Evolutionary conservation across 2,888 invertebrate genomes (phyloP), one percentile per base, ranked within the genome.

Genomic region (Rapana venosa): DNA sequence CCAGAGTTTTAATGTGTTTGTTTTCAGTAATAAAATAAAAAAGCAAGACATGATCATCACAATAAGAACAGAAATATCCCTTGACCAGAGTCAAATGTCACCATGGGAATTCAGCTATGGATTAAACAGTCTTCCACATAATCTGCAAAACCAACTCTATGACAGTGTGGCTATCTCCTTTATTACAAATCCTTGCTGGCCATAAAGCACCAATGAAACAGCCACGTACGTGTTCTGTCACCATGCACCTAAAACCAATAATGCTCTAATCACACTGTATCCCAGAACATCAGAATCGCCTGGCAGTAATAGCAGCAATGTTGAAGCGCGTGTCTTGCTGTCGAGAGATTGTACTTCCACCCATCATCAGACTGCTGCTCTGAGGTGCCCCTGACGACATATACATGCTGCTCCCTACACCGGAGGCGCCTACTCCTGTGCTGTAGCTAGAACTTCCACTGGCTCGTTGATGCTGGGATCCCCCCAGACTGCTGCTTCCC

Each of bases 291-390:
- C 89, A 92, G 36, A 90, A 92, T 81, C 92, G 87, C 20, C 92
- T 74, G 32, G 90, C 91, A n/a, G 91, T 90, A 26, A 90, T 89
- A 26, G 91, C 90, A 35, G 91, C 91, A 36, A 92, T 91, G 47
- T 91, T 90, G 90, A 90, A 92, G 30, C 92, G 81, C 1, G 81
- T 83, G 30, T 91, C 90, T 26, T 35, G 61, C 61, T 90, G 91
- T n/a, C 91, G 61, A 2, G 87, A 86, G 70, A 56, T 70, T 20
- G 89, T 47, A 22, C 92, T 92, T 92, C 91, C 89, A 92, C 92
- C 89, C 93, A 93, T 89, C 93, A 93, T 88, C 90, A 92, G 32
- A 90, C 91, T 84, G 58, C 85, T 87, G 90, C 36, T 92, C 90
- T 88, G 93, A 36, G 87, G 83, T 74, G 77, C 90, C 20, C 90